Base-by-base conservation (phyloP, 2,113 vertebrate species). In the Ailuropoda melanoleuca region DNA sequence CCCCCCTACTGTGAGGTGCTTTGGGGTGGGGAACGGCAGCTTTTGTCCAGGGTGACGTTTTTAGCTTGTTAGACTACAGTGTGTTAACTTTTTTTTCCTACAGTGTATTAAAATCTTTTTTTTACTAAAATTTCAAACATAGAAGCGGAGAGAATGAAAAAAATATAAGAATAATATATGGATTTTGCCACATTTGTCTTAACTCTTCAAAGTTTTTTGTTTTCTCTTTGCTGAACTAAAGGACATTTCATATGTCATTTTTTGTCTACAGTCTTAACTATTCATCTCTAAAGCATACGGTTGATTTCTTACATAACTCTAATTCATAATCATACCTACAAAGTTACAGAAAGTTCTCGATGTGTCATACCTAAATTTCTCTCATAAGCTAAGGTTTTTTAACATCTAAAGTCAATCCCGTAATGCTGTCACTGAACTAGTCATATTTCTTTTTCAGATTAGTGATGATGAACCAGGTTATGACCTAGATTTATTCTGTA, bases 401-500 rank as follows among this genome's bases (percentile, higher is more conserved):
- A 90, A 39, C 18, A 82, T 88, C 4, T 66, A 68, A 81, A 66
- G 94, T 8, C 46, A 18, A n/a, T 62, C 58, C 82, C 80, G 68
- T 77, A 74, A 92, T 68, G 9, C 95, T 93, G 26, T 93, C 92
- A 86, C 82, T 93, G 53, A 98, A 93, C 95, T 37, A 43, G 74
- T 77, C 81, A 0, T 97, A 55, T 98, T 98, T 98, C 93, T 95
- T 95, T 99, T 99, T 98, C 99, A 99, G 99, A 99, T 99, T 97
- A 99, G 99, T 0, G 99, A 99, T 97, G 99, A 99, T 62, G 99
- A 99, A 98, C 99, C 99, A 98, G 99, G 99, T 31, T 99, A 99
- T 10, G 99, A 99, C 98, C 98, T 99, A 95, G 99, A 99, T 98
- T 99, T 99, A 84, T 99, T 99, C 98, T 99, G 99, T 98, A 99